Evolutionary conservation across 2,888 invertebrate genomes (phyloP).

Genomic region (Gonocerus acuteangulatus): DNA sequence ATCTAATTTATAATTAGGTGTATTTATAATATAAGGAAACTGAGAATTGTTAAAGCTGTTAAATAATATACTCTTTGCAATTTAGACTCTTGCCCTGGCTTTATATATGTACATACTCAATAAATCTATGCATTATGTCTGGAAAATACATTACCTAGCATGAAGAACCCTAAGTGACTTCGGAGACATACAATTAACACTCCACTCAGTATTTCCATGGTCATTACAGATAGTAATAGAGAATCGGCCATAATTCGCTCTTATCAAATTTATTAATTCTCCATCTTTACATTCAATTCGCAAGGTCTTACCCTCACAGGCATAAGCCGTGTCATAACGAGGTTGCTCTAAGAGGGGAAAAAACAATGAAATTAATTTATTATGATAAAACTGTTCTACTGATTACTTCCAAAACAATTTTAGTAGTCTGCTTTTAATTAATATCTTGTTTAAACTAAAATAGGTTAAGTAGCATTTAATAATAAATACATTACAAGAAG

Average conservation of each 20-base stretch:
- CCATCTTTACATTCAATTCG: slow-evolving; percentile 81
- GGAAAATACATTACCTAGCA: slow-evolving; percentile 80
- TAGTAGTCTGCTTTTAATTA: not conserved
- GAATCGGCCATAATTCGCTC: slow-evolving; percentile 91
- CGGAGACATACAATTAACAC: slow-evolving; percentile 89
- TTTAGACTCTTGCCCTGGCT: too few relatives aligned
- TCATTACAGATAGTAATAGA: slow-evolving; percentile 94
- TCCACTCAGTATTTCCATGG: slow-evolving; percentile 93
- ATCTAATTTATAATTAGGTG: too few relatives aligned
- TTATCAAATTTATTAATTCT: slow-evolving; percentile 81
- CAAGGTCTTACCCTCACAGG: slow-evolving; percentile 86
- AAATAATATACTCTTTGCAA: too few relatives aligned
- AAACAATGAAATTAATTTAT: slow-evolving; percentile 38
- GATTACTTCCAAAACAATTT: not conserved
- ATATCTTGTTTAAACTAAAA: not conserved
- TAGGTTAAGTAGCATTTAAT: not conserved
- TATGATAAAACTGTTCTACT: not conserved
- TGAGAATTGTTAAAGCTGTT: too few relatives aligned
- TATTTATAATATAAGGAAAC: too few relatives aligned
- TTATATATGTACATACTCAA: too few relatives aligned
- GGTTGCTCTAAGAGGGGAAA: slow-evolving; percentile 60
- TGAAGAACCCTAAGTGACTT: slow-evolving; percentile 80
- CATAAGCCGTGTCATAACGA: slow-evolving; percentile 85
- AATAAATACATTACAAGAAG: not conserved
- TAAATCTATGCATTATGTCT: too few relatives aligned